A percentile compares a stretch with the other conserved stretches of the same genome.
These are phyloP conservation scores for Harpalus rubripes DNA, from an alignment of 2,888 invertebrate species.

Conservation along the genomic window DNA sequence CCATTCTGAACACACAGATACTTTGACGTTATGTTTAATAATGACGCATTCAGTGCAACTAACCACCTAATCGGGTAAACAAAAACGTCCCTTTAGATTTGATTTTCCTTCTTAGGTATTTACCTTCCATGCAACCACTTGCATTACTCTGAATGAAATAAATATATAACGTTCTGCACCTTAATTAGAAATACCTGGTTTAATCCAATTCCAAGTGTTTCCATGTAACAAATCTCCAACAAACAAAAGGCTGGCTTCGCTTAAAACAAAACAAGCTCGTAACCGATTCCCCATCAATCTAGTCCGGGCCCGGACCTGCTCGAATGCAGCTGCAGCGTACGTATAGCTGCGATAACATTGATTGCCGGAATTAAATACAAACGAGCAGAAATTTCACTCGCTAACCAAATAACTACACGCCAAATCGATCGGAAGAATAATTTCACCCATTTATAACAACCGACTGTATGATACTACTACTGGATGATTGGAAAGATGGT, in stretches of 20 bases:
- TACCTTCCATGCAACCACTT: too few species aligned
- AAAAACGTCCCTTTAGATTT: not conserved
- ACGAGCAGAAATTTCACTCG: constrained; percentile 60
- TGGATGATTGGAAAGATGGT: constrained; percentile 20
- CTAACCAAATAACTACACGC: constrained; percentile 63
- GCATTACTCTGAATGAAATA: not conserved
- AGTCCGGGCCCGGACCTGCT: not conserved
- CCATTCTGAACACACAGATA: too few species aligned
- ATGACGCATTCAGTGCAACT: not conserved
- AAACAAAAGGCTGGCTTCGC: not conserved
- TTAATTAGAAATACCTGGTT: constrained; percentile 6
- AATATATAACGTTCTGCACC: not conserved
- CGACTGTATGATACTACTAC: not conserved
- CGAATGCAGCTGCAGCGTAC: constrained; percentile 13
- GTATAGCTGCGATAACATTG: constrained; percentile 61
- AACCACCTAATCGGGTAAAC: too few species aligned
- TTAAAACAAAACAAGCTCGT: constrained; percentile 23
- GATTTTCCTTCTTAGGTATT: not conserved
- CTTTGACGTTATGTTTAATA: not conserved
- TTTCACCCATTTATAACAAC: constrained; percentile 34
- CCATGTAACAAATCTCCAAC: not conserved
- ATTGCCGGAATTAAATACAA: constrained; percentile 65
- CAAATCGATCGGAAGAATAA: constrained; percentile 48
- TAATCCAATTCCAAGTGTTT: constrained; percentile 2
- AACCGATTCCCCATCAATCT: constrained; percentile 23